These are phyloP conservation scores for Chironomus riparius DNA, from an alignment of 2,888 invertebrate species.

Conservation along the genomic window DNA sequence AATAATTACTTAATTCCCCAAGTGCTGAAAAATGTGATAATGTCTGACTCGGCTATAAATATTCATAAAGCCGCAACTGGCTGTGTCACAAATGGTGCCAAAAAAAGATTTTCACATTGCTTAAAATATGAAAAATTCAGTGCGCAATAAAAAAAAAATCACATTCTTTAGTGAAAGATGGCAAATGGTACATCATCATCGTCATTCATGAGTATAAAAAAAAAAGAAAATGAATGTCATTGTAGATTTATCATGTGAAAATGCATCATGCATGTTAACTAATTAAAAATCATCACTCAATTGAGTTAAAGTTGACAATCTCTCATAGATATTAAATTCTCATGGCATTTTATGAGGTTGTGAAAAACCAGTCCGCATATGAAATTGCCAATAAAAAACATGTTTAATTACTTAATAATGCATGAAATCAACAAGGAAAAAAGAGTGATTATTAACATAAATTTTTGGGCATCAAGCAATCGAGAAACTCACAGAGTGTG, in stretches of 20 bases:
- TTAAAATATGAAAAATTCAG: neutral
- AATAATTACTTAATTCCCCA: conserved; percentile 22
- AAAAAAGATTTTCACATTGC: conserved; percentile 4
- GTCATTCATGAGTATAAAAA: neutral
- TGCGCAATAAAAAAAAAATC: neutral
- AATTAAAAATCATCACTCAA: conserved; percentile 6
- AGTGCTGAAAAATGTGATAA: conserved; percentile 27
- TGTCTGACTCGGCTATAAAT: conserved; percentile 15
- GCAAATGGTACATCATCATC: neutral
- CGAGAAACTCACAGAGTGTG: neutral
- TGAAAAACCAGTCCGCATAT: no score
- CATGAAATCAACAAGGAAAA: neutral
- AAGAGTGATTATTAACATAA: neutral
- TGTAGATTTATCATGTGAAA: neutral
- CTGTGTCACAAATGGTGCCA: conserved; percentile 13
- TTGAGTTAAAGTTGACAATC: neutral
- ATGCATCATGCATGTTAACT: neutral
- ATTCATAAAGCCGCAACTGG: conserved; percentile 21
- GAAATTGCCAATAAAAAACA: neutral
- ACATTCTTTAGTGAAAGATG: neutral
- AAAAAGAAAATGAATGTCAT: neutral
- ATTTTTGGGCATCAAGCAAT: neutral
- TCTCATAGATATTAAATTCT: neutral
- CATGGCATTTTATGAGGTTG: neutral
- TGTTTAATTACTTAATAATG: neutral